These are phyloP conservation scores for Ostrea denselamellosa DNA, from an alignment of 1,140 invertebrate genomes.

Conservation along the genomic window DNA sequence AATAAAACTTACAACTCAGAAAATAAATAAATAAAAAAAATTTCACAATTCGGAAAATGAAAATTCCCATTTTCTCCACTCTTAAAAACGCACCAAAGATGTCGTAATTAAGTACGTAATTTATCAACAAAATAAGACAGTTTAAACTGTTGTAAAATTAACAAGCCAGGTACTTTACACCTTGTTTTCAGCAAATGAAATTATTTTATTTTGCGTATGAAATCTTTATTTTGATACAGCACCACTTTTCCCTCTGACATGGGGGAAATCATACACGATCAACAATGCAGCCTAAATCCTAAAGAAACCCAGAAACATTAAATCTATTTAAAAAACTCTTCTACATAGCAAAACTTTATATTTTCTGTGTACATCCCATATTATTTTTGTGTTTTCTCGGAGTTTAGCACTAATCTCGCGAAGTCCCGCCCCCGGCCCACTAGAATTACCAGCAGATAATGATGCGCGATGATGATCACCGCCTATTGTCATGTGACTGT, in stretches of 20 bases:
- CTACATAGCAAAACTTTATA: background rate
- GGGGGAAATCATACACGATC: background rate
- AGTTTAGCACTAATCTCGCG: background rate
- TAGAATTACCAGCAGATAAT: slow-evolving; percentile 3
- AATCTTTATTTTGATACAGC: background rate
- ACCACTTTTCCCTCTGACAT: background rate
- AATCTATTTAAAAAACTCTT: background rate
- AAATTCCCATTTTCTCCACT: no score
- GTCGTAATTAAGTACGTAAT: background rate
- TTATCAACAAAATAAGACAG: background rate
- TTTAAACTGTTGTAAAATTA: background rate
- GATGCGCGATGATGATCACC: slow-evolving; percentile 15
- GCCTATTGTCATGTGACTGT: slow-evolving; percentile 27
- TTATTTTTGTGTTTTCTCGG: background rate
- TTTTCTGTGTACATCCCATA: background rate
- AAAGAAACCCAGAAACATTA: background rate
- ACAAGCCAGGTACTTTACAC: background rate
- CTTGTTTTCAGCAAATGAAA: background rate
- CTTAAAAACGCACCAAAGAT: no score
- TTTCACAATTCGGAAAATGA: background rate
- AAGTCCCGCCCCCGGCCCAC: background rate
- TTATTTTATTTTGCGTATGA: background rate
- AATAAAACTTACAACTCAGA: background rate
- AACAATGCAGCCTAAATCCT: background rate
- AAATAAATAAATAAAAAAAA: background rate